These are phyloP conservation scores for Lophura nycthemera DNA, from an alignment of 2,113 vertebrate species.

Conservation along the genomic window DNA sequence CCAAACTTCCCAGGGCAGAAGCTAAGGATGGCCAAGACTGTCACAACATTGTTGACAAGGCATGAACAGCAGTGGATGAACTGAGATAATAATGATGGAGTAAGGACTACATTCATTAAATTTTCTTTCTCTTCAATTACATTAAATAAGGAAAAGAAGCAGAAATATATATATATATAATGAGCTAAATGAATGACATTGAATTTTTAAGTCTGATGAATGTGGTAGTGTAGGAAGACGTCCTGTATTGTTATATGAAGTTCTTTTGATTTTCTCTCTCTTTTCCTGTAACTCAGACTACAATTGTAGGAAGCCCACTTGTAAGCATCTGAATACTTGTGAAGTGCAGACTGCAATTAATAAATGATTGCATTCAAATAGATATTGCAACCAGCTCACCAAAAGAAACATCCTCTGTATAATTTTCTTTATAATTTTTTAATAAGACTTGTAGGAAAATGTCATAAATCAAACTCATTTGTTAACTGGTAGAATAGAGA, in stretches of 20 bases:
- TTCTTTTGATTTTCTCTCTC: not conserved
- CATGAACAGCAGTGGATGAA: not conserved
- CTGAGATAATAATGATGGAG: not conserved
- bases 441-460: not conserved
- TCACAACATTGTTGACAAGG: accelerated
- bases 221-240: not conserved
- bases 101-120: not conserved
- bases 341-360: not conserved
- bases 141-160: not conserved
- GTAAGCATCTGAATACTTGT: not conserved
- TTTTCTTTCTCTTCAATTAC: not conserved
- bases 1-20: not conserved
- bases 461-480: not conserved
- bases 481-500: not conserved
- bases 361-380: not conserved
- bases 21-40: not conserved
- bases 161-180: not conserved
- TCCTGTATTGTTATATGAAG: not conserved
- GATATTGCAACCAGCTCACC: accelerated
- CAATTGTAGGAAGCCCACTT: not conserved
- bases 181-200: accelerated
- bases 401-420: accelerated
- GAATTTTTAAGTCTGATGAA: not conserved
- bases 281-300: not conserved
- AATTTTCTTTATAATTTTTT: not conserved